These are phyloP conservation scores for Silurus glanis DNA, from an alignment of 2,113 vertebrate genomes.

Conservation along the genomic window DNA sequence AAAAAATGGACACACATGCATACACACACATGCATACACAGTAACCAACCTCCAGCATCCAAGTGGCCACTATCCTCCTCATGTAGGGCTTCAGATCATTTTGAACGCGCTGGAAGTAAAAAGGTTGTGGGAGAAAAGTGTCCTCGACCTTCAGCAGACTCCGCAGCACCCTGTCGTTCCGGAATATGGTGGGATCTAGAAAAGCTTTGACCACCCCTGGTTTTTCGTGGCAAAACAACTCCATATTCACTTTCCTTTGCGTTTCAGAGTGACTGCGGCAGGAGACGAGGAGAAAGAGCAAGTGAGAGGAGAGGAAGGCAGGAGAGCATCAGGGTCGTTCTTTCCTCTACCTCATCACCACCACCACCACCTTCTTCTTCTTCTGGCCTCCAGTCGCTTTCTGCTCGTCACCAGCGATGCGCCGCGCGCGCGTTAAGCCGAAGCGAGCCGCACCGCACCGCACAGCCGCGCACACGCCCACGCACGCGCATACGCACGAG, in stretches of 20 bases:
- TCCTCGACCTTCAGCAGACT: slow-evolving; percentile 89
- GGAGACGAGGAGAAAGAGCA: slow-evolving; percentile 52
- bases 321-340: slow-evolving; percentile 66
- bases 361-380: background rate
- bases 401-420: background rate
- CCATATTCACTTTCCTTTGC: slow-evolving; percentile 73
- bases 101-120: slow-evolving; percentile 91
- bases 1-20: background rate
- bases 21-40: background rate
- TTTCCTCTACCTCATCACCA: slow-evolving; percentile 18
- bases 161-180: slow-evolving; percentile 86
- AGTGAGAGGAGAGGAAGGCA: slow-evolving; percentile 45
- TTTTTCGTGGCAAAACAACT: slow-evolving; percentile 88
- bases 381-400: background rate
- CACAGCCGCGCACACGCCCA: background rate
- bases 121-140: slow-evolving; percentile 84
- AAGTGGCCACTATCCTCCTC: slow-evolving; percentile 90
- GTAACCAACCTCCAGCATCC: slow-evolving; percentile 91
- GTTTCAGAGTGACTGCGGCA: slow-evolving; percentile 55
- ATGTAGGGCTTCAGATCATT: slow-evolving; percentile 91
- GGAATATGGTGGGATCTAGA: slow-evolving; percentile 84
- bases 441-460: background rate
- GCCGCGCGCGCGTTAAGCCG: background rate
- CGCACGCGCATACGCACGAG: background rate
- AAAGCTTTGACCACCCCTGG: slow-evolving; percentile 80